Conservation (phyloP, 2,113 vertebrate species). For the Heliornis fulica region DNA sequence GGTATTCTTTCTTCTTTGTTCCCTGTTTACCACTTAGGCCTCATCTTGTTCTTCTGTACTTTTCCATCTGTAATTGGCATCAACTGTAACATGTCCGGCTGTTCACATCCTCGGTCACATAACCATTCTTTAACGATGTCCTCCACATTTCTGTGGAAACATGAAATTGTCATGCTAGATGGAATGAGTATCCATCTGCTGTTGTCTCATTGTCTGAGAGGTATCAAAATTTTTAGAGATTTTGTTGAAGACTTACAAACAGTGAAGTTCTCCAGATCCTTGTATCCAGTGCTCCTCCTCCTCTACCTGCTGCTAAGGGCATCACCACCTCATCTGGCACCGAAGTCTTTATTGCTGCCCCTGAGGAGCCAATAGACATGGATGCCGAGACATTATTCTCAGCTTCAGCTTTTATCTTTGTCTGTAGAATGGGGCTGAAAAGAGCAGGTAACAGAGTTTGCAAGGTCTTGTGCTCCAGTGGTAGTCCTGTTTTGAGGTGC, state of each 20-base stretch:
- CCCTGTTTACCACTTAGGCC: too few relatives aligned
- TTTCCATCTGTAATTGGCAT: too few relatives aligned
- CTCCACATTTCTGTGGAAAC: too few relatives aligned
- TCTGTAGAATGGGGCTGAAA: not conserved
- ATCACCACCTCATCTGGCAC: not conserved
- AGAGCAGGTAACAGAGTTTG: not conserved
- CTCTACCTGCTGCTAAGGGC: not conserved
- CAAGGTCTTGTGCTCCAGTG: not conserved
- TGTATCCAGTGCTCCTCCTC: not conserved
- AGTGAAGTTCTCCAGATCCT: not conserved
- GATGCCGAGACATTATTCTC: not conserved
- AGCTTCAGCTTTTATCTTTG: not conserved
- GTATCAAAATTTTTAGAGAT: not conserved
- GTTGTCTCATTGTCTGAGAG: not conserved
- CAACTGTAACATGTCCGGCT: too few relatives aligned
- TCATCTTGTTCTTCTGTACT: too few relatives aligned
- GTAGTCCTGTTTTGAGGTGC: not conserved
- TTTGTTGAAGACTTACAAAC: not conserved
- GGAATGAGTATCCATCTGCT: not conserved
- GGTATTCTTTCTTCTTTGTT: too few relatives aligned
- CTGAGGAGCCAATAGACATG: accelerated
- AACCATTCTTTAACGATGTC: too few relatives aligned
- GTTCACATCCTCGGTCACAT: too few relatives aligned
- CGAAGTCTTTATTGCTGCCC: not conserved
- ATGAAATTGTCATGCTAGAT: not conserved